Base-by-base conservation (phyloP, 1,140 invertebrate genomes). In the Luehdorfia chinensis region DNA sequence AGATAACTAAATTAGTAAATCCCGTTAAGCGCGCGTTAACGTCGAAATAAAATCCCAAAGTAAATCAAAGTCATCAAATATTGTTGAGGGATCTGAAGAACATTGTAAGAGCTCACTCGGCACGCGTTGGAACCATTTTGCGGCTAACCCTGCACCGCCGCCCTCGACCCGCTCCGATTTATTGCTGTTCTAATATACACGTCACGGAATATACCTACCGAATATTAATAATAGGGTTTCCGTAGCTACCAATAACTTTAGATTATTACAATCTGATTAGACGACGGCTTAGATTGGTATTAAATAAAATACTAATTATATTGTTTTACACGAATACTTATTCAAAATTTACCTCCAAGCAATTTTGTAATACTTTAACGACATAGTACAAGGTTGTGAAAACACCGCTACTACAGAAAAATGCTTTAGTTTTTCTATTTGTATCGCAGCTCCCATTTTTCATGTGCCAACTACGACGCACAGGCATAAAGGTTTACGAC, bases 401-500 rank as follows among this genome's bases (percentile, higher is more conserved):
- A 21, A 21, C 19, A 21, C 19, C 6, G 19, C 6, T 21, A 21
- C 2, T 51, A 58, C 51, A 60, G 54, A 66, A 67, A 71, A 68
- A 73, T 71, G 52, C 69, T 66, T 65, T 66, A 78, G 70, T 79
- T 78, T 73, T 69, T 70, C 67, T 74, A 75, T 69, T 69, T 76
- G 71, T 83, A 77, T 84, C 78, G 71, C 69, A 47, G 50, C 51
- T 36, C 52, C 60, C 72, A 85, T 85, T 81, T 85, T 81, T 85
- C 81, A 80, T 77, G 78, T 76, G 75, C 69, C 76, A 81, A 61
- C 76, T 41, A 65, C 70, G 67, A 75, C 75, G 73, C 67, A 73
- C 76, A 71, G 77, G 70, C 78, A 85, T 83, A 85, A 85, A 85
- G 81, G 81, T 85, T 85, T 85, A 85, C 75, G 81, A 85, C 78